Base-by-base conservation (phyloP, 1,140 invertebrate genomes). In the Stegodyphus dumicola region DNA sequence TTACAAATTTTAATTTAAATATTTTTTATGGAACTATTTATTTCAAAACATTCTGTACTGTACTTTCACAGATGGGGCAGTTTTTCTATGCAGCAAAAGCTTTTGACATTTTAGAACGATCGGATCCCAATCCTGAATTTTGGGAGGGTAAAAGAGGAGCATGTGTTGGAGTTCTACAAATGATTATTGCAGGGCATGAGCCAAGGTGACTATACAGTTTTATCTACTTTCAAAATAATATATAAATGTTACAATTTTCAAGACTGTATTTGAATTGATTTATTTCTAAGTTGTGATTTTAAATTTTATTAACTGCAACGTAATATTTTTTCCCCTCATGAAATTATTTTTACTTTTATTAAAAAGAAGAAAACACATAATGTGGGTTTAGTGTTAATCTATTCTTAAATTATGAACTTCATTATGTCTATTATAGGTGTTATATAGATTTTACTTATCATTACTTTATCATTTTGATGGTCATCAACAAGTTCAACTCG, bases 71-170 rank as follows among this genome's bases (percentile, higher is more conserved):
- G 89, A 96, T 98, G 92, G 97, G 97, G 11, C 96, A 98, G 89
- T 99, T 99, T 91, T 97, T 96, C 92, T 95, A 97, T 88, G 95
- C 98, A 1, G 94, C 92, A 95, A 52, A 97, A 96, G 91, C 91
- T 69, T 92, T 92, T 90, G 91, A 93, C 89, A 90, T 91, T 54
- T 87, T 92, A 75, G 92, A 92, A 88, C 94, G 95, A 89, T 92
- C 98, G 86, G 97, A 99, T 90, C 95, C 96, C 0, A 97, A 95
- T 89, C 96, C 97, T 0, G 98, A 99, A 90, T 96, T 98, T 91
- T 99, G 97, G 97, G 97, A 99, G 91, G 98, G 97, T 0, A 97
- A 99, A 90, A 92, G 97, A 71, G 98, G 97, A 0, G 97, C 98
- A 33, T 96, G 96, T 90, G 95, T 96, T 81, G 98, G 97, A 4